These are phyloP conservation scores for Neotoma lepida DNA, from an alignment of 2,113 vertebrate genomes.

Conservation along the genomic window DNA sequence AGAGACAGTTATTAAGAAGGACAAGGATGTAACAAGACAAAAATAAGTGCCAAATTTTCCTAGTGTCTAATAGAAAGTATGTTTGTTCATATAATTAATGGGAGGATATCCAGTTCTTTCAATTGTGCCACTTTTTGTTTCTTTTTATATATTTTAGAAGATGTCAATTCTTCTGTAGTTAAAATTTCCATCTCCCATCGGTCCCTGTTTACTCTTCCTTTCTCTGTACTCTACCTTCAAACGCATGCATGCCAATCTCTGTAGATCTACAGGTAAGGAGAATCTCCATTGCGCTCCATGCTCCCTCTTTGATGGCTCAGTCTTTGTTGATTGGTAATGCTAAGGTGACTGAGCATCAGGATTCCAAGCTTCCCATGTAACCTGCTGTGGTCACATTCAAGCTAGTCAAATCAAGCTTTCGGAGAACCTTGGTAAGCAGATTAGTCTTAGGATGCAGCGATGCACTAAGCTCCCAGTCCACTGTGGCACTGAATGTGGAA, in stretches of 20 bases:
- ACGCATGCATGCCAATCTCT: neutral
- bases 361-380: neutral
- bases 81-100: conserved; percentile 10
- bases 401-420: neutral
- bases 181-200: neutral
- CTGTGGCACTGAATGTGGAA: neutral
- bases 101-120: neutral
- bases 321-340: neutral
- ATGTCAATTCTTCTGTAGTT: neutral
- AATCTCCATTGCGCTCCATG: neutral
- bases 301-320: neutral
- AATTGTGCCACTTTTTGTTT: neutral
- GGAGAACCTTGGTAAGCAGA: neutral
- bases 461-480: neutral
- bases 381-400: neutral
- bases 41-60: conserved; percentile 28
- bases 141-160: neutral
- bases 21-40: conserved; percentile 13
- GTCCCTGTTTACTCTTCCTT: neutral
- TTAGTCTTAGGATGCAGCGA: neutral
- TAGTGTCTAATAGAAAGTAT: neutral
- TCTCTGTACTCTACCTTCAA: neutral
- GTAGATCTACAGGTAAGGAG: neutral
- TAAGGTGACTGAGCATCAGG: neutral
- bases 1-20: neutral